Conservation (phyloP, 2,888 invertebrate genomes). For the Empis stercorea region DNA sequence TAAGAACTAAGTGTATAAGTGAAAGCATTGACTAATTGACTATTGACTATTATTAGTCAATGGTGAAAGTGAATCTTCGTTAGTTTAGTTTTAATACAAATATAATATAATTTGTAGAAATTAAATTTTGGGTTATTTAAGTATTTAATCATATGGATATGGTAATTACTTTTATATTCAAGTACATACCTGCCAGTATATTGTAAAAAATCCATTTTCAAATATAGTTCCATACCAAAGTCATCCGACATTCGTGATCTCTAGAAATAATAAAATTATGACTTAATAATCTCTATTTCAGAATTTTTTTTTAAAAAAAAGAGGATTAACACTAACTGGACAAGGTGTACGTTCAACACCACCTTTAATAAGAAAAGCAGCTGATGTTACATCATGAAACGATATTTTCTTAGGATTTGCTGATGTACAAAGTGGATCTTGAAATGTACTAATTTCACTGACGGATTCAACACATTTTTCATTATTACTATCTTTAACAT, state of each 20-base stretch:
- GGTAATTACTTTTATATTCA: too few species aligned
- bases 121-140: too few species aligned
- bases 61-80: too few species aligned
- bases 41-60: too few species aligned
- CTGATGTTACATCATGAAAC: constrained; percentile 80
- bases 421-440: constrained; percentile 50
- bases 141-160: too few species aligned
- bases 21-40: too few species aligned
- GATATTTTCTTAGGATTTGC: constrained; percentile 55
- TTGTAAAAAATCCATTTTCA: constrained; percentile 91
- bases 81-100: too few species aligned
- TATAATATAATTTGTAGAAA: too few species aligned
- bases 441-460: constrained; percentile 13
- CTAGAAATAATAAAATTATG: constrained; percentile 37
- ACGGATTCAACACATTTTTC: too few species aligned
- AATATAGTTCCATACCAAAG: constrained; percentile 73
- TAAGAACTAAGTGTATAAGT: too few species aligned
- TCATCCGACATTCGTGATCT: constrained; percentile 66
- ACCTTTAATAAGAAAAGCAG: constrained; percentile 74
- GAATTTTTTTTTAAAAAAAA: neutral
- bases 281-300: neutral
- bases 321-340: constrained; percentile 38
- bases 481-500: too few species aligned
- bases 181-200: constrained; percentile 90
- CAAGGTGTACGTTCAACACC: constrained; percentile 79